phyloP scores from a whole-genome alignment of 1,140 invertebrate genomes.

The Wasmannia auropunctata region DNA sequence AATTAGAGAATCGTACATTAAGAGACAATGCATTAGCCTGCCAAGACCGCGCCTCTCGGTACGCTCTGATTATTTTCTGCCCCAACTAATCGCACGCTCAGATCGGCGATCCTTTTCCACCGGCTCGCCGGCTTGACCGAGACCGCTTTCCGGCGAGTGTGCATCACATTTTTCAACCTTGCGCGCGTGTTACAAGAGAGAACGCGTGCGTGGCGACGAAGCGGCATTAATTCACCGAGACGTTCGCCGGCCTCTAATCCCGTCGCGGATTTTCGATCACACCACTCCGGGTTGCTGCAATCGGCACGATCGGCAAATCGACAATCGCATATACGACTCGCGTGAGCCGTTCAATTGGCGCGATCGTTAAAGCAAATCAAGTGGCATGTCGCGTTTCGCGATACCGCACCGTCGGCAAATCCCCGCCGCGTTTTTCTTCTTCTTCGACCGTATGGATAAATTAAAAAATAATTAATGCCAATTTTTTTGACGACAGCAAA shows the following conservation, averaged over 20 bases:
- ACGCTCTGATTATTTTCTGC: background rate
- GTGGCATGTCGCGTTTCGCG: background rate
- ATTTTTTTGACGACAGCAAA: background rate
- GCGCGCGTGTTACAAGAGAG: background rate
- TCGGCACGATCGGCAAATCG: background rate
- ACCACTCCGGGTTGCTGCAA: background rate
- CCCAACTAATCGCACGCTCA: background rate
- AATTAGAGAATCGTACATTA: background rate
- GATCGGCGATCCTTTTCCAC: slow-evolving; percentile 5
- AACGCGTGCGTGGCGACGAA: background rate
- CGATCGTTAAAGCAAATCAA: slow-evolving; percentile 27
- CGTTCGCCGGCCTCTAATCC: background rate
- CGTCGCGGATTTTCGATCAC: background rate
- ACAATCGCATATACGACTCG: background rate
- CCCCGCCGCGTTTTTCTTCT: background rate
- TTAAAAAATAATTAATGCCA: background rate
- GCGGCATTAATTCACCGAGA: background rate
- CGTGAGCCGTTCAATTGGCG: slow-evolving; percentile 27
- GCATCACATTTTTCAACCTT: slow-evolving; percentile 19
- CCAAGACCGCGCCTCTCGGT: background rate
- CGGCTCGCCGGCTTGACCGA: slow-evolving; percentile 1
- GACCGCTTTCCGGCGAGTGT: slow-evolving; percentile 24
- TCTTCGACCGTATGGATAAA: background rate
- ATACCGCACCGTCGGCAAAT: background rate
- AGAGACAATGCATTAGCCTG: background rate